Conservation (phyloP, 2,113 vertebrate genomes). For the Grammomys dolichurus region DNA sequence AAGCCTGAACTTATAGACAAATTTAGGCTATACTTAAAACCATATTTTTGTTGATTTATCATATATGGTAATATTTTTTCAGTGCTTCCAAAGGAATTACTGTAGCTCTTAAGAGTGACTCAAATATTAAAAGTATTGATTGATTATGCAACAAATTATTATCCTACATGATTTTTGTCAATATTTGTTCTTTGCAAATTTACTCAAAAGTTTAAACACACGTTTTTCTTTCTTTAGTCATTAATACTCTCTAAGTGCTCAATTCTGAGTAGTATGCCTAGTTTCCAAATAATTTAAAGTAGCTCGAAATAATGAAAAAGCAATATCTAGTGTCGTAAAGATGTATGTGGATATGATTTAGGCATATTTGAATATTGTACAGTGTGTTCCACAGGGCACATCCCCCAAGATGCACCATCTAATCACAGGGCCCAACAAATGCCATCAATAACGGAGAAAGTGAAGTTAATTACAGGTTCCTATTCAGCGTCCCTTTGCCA, state of each 20-base stretch:
- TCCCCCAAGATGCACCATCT: slow-evolving; percentile 71
- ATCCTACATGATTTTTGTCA: background rate
- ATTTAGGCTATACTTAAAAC: background rate
- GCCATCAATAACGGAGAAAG: slow-evolving; percentile 86
- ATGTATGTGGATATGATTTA: slow-evolving; percentile 24
- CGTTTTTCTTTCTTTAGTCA: background rate
- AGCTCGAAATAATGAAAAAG: background rate
- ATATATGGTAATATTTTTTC: background rate
- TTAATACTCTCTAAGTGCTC: background rate
- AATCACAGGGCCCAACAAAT: slow-evolving; percentile 83
- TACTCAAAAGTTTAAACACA: background rate
- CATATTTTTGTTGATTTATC: slow-evolving; percentile 47
- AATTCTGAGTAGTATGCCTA: background rate
- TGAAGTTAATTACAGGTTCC: slow-evolving; percentile 88
- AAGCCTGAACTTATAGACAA: slow-evolving; percentile 47
- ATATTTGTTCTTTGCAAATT: background rate
- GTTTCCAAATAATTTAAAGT: slow-evolving; percentile 14
- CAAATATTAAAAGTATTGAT: background rate
- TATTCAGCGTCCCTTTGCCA: slow-evolving; percentile 78
- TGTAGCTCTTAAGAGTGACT: background rate
- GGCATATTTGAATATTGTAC: slow-evolving; percentile 52
- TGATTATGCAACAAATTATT: slow-evolving; percentile 10
- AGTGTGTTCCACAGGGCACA: slow-evolving; percentile 70
- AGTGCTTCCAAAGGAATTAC: background rate
- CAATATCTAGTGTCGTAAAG: background rate